Evolutionary conservation across 2,113 vertebrate species (phyloP).

Genomic region (Hippocampus zosterae): DNA sequence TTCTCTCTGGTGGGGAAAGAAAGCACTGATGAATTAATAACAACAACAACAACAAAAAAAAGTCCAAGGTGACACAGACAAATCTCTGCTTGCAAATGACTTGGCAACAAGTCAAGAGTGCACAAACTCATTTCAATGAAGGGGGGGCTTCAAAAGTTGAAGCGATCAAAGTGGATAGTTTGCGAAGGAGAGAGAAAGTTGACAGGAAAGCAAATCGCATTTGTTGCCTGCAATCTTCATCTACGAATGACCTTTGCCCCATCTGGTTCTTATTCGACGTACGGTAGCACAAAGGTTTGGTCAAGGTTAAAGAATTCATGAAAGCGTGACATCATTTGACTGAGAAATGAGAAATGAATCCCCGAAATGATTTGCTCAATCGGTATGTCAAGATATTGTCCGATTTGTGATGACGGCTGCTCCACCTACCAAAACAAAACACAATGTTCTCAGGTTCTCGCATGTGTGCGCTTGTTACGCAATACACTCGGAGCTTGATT

Average conservation of each 20-base stretch:
- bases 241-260: no score
- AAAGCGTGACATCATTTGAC: no score
- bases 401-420: background rate
- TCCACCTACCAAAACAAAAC: constrained; percentile 4
- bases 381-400: background rate
- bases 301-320: no score
- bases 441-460: constrained; percentile 23
- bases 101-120: background rate
- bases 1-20: constrained; percentile 9
- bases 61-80: constrained; percentile 12
- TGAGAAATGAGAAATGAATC: background rate
- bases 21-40: constrained; percentile 29
- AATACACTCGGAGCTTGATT: constrained; percentile 41
- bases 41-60: background rate
- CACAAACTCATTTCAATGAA: background rate
- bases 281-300: no score
- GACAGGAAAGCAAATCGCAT: background rate
- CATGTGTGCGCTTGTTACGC: constrained; percentile 29
- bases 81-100: constrained; percentile 15
- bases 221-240: background rate
- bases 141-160: background rate
- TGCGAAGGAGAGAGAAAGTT: background rate
- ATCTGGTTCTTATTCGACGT: no score
- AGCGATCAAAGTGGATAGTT: background rate
- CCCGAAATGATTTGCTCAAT: background rate